Conservation (phyloP, 2,797 vertebrate genomes). For the Eidolon dupreanum region DNA sequence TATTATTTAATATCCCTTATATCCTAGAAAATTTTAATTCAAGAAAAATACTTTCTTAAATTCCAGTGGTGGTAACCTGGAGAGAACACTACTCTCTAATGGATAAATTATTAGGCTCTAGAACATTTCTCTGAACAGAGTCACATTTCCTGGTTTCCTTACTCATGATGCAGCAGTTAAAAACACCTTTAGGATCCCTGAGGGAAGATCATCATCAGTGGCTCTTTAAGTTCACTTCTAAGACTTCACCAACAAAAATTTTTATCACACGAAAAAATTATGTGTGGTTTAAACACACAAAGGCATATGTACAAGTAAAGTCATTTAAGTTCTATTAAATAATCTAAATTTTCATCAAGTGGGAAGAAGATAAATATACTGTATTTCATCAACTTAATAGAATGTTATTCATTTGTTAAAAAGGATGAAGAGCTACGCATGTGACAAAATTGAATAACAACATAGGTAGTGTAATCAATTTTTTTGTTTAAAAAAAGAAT, state of each 20-base stretch:
- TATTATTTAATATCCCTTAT: not conserved
- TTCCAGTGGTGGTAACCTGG: not conserved
- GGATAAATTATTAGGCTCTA: not conserved
- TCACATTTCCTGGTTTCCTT: not conserved
- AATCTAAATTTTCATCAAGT: not conserved
- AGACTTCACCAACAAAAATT: conserved; percentile 21
- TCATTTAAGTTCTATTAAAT: conserved; percentile 7
- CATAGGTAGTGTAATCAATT: not conserved
- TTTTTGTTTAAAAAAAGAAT: not conserved
- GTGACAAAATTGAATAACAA: not conserved
- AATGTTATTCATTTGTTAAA: not conserved
- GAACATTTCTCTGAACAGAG: not conserved
- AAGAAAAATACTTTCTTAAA: not conserved
- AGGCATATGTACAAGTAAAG: not conserved
- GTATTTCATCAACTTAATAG: not conserved
- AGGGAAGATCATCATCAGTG: not conserved
- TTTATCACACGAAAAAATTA: not conserved
- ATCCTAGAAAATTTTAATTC: not conserved
- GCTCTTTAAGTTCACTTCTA: not conserved
- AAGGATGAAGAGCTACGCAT: not conserved
- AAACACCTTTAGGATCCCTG: not conserved
- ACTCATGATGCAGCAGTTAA: not conserved
- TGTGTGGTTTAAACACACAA: not conserved
- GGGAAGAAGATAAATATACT: not conserved
- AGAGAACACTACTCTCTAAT: not conserved